Evolutionary conservation across 2,797 vertebrate species (phyloP), one percentile per base, ranked within the genome.

Genomic region (Cyclopterus lumpus): DNA sequence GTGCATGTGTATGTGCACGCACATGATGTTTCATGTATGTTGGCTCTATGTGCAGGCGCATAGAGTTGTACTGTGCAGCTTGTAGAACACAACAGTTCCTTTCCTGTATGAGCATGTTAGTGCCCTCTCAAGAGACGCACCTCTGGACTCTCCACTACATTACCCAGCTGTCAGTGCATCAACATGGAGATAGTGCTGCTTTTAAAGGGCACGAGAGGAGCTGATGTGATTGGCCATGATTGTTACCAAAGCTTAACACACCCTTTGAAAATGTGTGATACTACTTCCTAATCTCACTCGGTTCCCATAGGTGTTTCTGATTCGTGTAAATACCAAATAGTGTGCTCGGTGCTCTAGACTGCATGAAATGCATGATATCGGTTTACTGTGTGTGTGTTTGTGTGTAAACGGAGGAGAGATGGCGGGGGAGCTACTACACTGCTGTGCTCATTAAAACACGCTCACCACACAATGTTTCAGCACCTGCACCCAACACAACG

Each of bases 401-500:
- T 83, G 73, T 74, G 71, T 79, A 64, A 80, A 73, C 84, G 62
- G 57, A 79, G 64, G 53, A 65, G 65, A 64, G 63, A 79, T 38
- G 71, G 62, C 53, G 24, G 51, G 75, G 72, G 38, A 55, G 53
- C 26, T 28, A 78, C 74, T 79, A 78, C 83, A 77, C 76, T 61
- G 75, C 81, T 90, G 82, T 88, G 86, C 89, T 84, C 86, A 92
- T 90, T 88, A 89, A 73, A 86, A 86, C 86, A 93, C 76, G 90
- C 91, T 93, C 89, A 90, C 77, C 44, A 86, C 89, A 88, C 90
- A 91, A 87, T 77, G 66, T 89, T 90, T 87, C 85, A 90, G 85
- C 92, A 92, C 92, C 92, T 91, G 91, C 77, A 91, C 85, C 91
- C 86, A 88, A 81, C 86, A 73, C 71, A 74, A 60, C 54, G 49